Evolutionary conservation across 2,888 invertebrate genomes (phyloP).

Genomic region (Chymomyza fuscimana): DNA sequence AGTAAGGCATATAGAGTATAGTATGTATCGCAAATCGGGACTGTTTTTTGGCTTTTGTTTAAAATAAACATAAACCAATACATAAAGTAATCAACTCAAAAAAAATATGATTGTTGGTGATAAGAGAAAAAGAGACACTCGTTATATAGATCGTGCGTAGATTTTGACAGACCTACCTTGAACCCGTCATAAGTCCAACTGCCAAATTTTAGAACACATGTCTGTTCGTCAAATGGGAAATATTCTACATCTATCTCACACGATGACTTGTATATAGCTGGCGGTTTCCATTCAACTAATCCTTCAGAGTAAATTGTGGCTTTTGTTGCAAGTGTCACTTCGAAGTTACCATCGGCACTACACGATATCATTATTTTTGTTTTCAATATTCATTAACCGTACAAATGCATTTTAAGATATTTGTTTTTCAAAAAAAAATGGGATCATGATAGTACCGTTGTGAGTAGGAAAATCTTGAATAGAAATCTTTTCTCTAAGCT

Average conservation of each 20-base stretch:
- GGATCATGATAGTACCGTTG: neutral
- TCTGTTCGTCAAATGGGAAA: conserved; percentile 98
- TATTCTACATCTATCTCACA: conserved; percentile 98
- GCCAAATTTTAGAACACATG: conserved; percentile 97
- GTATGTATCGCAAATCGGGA: neutral
- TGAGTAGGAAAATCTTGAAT: neutral
- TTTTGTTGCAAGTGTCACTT: conserved; percentile 96
- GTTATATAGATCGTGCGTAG: conserved; percentile 45
- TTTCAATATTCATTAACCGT: conserved; percentile 50
- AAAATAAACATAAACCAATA: conserved; percentile 27
- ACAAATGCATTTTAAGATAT: conserved; percentile 35
- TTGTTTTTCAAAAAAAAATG: neutral
- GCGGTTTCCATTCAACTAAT: conserved; percentile 97
- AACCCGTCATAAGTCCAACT: conserved; percentile 99
- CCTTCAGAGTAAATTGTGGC: conserved; percentile 95
- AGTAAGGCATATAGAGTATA: neutral
- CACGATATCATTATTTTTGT: conserved; percentile 73
- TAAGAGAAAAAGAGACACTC: conserved; percentile 22
- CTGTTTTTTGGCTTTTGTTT: conserved; percentile 23
- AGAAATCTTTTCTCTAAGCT: neutral
- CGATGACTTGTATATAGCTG: conserved; percentile 98
- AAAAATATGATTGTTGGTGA: conserved; percentile 32
- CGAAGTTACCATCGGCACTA: conserved; percentile 98
- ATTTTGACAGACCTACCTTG: conserved; percentile 86
- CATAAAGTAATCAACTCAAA: neutral